phyloP scores from a whole-genome alignment of 2,888 invertebrate species.

The Harpagoxenus sublaevis region DNA sequence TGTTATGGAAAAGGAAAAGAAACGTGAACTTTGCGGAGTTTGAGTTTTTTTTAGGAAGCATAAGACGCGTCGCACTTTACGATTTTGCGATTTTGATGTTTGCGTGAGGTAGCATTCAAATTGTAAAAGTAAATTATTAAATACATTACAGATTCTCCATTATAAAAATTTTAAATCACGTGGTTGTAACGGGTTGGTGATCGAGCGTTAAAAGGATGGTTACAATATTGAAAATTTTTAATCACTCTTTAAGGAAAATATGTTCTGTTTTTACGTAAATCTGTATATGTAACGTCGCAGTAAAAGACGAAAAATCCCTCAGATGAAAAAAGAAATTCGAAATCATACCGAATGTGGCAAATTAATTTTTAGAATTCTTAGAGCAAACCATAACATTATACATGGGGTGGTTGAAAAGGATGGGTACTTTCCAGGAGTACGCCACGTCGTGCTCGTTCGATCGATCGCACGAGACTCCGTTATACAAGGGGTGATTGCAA shows the following conservation, averaged over 20 bases:
- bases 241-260: not conserved
- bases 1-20: not conserved
- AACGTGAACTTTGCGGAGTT: no score
- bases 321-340: not conserved
- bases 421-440: slow-evolving; percentile 63
- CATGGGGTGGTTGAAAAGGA: slow-evolving; percentile 10
- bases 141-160: not conserved
- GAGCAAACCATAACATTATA: not conserved
- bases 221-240: not conserved
- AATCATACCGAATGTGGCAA: not conserved
- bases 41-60: not conserved
- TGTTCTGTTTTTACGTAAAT: not conserved
- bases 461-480: slow-evolving; percentile 66
- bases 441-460: slow-evolving; percentile 59
- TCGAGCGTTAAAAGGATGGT: not conserved
- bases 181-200: not conserved
- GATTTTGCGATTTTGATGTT: not conserved
- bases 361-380: not conserved
- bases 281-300: not conserved
- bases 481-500: slow-evolving; percentile 36
- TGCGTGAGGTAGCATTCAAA: not conserved
- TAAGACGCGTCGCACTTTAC: not conserved
- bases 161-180: no score
- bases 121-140: not conserved
- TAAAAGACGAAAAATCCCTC: not conserved